Conservation (phyloP, 1,140 invertebrate genomes). For the Rhyacophila brunnea region DNA sequence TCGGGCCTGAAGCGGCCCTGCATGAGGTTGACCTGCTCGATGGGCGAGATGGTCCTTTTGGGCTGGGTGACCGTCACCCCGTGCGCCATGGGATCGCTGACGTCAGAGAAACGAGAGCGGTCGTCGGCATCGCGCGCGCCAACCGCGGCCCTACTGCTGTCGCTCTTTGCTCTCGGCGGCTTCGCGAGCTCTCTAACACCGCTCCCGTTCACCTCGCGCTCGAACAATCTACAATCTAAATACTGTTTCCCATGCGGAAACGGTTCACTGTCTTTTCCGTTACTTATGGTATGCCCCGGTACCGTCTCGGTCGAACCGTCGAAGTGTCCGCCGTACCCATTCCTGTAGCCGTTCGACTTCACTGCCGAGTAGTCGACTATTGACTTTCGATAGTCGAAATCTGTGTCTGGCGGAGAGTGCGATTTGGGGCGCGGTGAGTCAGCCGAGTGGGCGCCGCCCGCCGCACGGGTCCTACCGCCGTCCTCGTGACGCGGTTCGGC, state of each 20-base stretch:
- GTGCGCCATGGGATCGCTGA: constrained; percentile 14
- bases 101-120: constrained; percentile 15
- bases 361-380: constrained; percentile 13
- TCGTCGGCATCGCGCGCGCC: constrained; percentile 31
- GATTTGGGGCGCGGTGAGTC: constrained; percentile 16
- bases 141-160: constrained; percentile 44
- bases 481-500: constrained; percentile 1
- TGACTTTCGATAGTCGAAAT: constrained; percentile 28
- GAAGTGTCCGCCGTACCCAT: constrained; percentile 13
- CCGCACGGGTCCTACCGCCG: constrained; percentile 1
- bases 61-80: constrained; percentile 53
- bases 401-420: constrained; percentile 21
- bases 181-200: constrained; percentile 40
- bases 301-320: constrained; percentile 14
- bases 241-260: constrained; percentile 29
- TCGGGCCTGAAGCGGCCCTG: constrained; percentile 33
- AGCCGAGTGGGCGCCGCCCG: constrained; percentile 10
- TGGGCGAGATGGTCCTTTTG: constrained; percentile 52
- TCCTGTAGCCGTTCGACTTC: constrained; percentile 17
- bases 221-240: constrained; percentile 21
- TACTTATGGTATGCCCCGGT: constrained; percentile 4
- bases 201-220: constrained; percentile 22
- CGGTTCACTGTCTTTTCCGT: constrained; percentile 15
- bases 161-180: constrained; percentile 53
- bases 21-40: constrained; percentile 51